phyloP scores from a whole-genome alignment of 2,888 invertebrate genomes.

The Andrena bucephala region DNA sequence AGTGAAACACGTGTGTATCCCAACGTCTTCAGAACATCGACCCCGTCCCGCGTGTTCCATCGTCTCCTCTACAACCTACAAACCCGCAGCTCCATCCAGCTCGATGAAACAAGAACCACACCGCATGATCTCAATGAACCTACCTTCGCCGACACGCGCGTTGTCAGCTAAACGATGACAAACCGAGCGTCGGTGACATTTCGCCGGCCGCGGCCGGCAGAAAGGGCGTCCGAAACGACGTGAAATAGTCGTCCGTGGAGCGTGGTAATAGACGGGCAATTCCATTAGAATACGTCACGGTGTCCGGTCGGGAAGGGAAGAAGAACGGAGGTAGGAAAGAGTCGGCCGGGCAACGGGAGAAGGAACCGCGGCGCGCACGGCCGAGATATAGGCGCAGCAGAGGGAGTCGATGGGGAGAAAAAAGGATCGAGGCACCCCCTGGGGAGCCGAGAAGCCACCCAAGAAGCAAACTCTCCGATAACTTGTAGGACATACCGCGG shows the following conservation, averaged over 20 bases:
- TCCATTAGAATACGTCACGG: slow-evolving; percentile 79
- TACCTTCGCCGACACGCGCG: background rate
- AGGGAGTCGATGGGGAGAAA: slow-evolving; percentile 64
- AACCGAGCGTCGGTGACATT: slow-evolving; percentile 14
- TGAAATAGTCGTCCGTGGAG: slow-evolving; percentile 39
- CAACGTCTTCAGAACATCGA: too few species aligned
- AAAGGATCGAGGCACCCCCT: slow-evolving; percentile 79
- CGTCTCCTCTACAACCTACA: too few species aligned
- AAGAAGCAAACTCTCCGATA: slow-evolving; percentile 82
- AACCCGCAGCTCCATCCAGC: too few species aligned
- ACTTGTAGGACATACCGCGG: slow-evolving; percentile 80
- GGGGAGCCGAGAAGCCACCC: slow-evolving; percentile 82
- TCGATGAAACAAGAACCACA: too few species aligned
- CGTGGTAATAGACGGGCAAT: slow-evolving; percentile 79
- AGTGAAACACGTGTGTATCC: too few species aligned
- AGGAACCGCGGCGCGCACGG: slow-evolving; percentile 54
- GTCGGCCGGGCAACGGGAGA: slow-evolving; percentile 53
- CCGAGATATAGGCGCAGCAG: slow-evolving; percentile 52
- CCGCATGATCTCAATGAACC: too few species aligned
- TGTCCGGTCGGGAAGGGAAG: slow-evolving; percentile 64
- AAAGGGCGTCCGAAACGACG: slow-evolving; percentile 28
- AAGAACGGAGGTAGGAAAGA: slow-evolving; percentile 35
- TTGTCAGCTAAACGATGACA: background rate
- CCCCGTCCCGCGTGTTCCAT: too few species aligned
- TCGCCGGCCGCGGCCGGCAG: slow-evolving; percentile 21